Percentiles rank a stretch among this genome's conserved stretches.
These are phyloP conservation scores for Perizoma affinitatum DNA, from an alignment of 2,888 invertebrate genomes.

Conservation along the genomic window DNA sequence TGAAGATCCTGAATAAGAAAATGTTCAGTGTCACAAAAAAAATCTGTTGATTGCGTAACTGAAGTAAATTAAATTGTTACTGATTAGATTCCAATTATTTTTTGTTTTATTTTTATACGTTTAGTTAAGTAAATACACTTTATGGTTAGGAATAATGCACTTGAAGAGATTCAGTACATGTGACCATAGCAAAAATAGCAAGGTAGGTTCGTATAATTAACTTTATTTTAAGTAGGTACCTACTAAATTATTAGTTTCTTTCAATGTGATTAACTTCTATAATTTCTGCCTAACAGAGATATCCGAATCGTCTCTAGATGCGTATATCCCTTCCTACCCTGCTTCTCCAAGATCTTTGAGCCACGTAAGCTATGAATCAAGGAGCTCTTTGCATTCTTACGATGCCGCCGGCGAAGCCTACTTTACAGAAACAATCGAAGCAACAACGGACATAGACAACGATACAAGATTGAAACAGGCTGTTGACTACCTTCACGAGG, in stretches of 20 bases:
- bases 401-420: constrained; percentile 5
- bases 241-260: no score
- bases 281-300: constrained; percentile 47
- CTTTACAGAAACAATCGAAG: no score
- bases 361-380: constrained; percentile 32
- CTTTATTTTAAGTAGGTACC: no score
- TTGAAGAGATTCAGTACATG: no score
- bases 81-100: neutral
- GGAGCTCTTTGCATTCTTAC: constrained; percentile 28
- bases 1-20: constrained; percentile 32
- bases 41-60: constrained; percentile 1
- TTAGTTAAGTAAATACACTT: no score
- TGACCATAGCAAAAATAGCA: no score
- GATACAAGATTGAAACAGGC: constrained; percentile 41
- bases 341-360: constrained; percentile 49
- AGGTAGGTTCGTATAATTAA: no score
- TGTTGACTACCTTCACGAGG: constrained; percentile 59
- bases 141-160: no score
- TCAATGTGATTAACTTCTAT: constrained; percentile 6
- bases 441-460: neutral
- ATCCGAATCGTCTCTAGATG: constrained; percentile 59
- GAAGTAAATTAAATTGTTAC: constrained; percentile 15
- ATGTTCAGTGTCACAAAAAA: constrained; percentile 13
- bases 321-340: constrained; percentile 55
- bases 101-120: constrained; percentile 8